Evolutionary conservation across 2,797 vertebrate species (phyloP), one percentile per base, ranked within the genome.

Genomic region (Tragopan temminckii): DNA sequence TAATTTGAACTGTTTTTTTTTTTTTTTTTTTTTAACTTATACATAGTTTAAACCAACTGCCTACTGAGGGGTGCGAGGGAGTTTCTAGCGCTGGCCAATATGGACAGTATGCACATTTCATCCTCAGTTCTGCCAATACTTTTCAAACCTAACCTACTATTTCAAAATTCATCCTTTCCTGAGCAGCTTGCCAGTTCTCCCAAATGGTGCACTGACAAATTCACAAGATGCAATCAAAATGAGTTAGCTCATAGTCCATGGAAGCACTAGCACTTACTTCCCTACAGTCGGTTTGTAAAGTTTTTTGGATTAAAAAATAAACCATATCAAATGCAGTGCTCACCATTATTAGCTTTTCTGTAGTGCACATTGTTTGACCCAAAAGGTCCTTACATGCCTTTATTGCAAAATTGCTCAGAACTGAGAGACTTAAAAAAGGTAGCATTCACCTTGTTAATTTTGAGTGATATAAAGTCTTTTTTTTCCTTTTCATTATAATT

Each of bases 101-200:
- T 4, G 38, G 76, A 53, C 23, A 83, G 16, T 7, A 58, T 9
- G 35, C 35, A 88, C 17, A 43, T 70, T 94, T 92, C 81, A 33
- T 64, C 42, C 50, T 38, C 62, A 80, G 55, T 46, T 80, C 58
- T 91, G 72, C 50, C 87, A 95, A 5, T 6, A 66, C 36, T 92
- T 75, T 58, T 88, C 85, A 88, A 62, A 83, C 21, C 14, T 72
- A 35, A 87, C 21, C 31, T 0, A 0, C 21, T 0, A 0, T 75
- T 81, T 86, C 63, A 74, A 72, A 42, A 67, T 31, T 33, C 61
- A 58, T 69, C 62, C 80, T 62, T 48, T 69, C 72, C 66, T 3
- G 16, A 85, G 74, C 1, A 75, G 50, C 1, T 0, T 78, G 79
- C 42, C 87, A 91, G 53, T 3, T 82, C 71, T 59, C 27, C 59